These are phyloP conservation scores for Carduelis carduelis DNA, from an alignment of 2,797 vertebrate species.

Conservation along the genomic window DNA sequence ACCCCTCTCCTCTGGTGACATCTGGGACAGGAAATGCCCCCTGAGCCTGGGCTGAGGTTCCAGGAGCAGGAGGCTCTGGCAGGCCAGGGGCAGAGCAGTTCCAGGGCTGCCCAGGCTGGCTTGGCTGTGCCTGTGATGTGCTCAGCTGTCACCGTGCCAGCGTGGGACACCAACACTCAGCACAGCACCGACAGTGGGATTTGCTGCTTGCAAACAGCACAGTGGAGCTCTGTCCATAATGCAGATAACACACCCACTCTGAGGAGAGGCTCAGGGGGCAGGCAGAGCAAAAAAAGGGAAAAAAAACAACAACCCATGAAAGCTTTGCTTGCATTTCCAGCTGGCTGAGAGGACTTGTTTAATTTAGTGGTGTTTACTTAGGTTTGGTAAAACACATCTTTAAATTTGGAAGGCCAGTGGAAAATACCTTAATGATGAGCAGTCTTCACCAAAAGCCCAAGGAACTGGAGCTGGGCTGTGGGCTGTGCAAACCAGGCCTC, in stretches of 20 bases:
- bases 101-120: background rate
- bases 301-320: rapidly evolving
- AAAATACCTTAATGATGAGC: slow-evolving; percentile 24
- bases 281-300: background rate
- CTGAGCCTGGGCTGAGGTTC: background rate
- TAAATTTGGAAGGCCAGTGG: background rate
- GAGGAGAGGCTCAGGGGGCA: background rate
- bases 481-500: background rate
- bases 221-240: background rate
- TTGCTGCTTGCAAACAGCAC: slow-evolving; percentile 13
- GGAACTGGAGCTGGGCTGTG: background rate
- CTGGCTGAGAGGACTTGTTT: background rate
- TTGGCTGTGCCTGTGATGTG: slow-evolving; percentile 27
- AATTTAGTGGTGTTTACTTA: slow-evolving; percentile 14
- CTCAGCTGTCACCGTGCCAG: background rate
- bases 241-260: background rate
- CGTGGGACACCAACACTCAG: slow-evolving; percentile 21
- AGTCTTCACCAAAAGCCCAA: background rate
- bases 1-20: background rate
- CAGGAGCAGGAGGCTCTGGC: slow-evolving; percentile 22
- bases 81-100: background rate
- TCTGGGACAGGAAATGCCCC: background rate
- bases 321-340: background rate
- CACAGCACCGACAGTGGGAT: slow-evolving; percentile 5
- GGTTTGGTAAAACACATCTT: slow-evolving; percentile 6